Evolutionary conservation across 2,113 vertebrate genomes (phyloP).

Genomic region (Albula glossodonta): DNA sequence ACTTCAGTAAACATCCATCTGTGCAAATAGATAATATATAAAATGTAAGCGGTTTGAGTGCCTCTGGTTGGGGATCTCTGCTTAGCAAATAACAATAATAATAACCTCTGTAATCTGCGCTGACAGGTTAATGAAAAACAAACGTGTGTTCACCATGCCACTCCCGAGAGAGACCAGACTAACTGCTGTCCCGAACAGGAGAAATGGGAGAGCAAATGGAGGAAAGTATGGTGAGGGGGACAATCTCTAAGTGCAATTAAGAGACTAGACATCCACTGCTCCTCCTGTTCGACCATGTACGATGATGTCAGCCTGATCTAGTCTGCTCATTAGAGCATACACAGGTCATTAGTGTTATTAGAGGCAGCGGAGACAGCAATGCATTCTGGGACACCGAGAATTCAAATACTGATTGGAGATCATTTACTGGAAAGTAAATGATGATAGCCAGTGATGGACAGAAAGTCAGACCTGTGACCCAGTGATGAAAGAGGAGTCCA

Average conservation of each 20-base stretch:
- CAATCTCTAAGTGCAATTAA: not conserved
- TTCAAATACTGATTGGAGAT: not conserved
- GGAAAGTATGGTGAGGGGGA: not conserved
- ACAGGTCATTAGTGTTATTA: not conserved
- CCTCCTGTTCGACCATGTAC: not conserved
- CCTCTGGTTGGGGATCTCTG: not conserved
- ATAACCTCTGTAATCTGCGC: not conserved
- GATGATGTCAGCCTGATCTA: not conserved
- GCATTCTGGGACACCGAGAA: not conserved
- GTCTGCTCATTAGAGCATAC: not conserved
- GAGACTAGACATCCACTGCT: not conserved
- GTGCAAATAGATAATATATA: not conserved
- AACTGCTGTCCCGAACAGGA: not conserved
- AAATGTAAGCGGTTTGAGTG: not conserved
- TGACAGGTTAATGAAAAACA: conserved; percentile 1
- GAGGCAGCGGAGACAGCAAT: not conserved
- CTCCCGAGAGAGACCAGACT: not conserved
- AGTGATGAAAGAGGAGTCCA: not conserved
- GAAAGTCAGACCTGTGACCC: not conserved
- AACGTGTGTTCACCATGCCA: not conserved
- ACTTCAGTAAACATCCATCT: not conserved
- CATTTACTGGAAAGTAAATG: not conserved
- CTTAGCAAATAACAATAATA: not conserved
- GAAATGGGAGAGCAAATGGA: not conserved
- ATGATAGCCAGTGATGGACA: not conserved